Evolutionary conservation across 1,140 invertebrate genomes (phyloP).

Genomic region (Apis dorsata): DNA sequence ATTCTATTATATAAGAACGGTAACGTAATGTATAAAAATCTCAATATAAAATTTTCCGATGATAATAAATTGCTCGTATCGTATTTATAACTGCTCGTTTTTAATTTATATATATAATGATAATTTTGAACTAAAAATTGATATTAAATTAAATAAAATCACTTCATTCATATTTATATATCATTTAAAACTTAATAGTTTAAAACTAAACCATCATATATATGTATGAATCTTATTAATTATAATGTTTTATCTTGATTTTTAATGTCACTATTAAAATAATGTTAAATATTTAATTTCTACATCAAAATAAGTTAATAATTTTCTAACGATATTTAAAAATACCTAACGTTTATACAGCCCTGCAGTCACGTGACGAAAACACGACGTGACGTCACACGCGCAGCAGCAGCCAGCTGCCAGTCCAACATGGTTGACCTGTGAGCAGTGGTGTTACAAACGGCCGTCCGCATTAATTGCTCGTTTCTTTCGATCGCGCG

Average conservation of each 20-base stretch:
- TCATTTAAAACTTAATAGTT: not conserved
- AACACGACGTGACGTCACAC: constrained; percentile 76
- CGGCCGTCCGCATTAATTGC: constrained; percentile 69
- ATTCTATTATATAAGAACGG: too few species aligned
- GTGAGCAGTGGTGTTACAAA: constrained; percentile 74
- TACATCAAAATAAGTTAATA: not conserved
- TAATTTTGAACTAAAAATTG: too few species aligned
- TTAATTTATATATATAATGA: too few species aligned
- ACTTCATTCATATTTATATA: not conserved
- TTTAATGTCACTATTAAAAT: not conserved
- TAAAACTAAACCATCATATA: too few species aligned
- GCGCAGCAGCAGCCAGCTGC: constrained; percentile 74
- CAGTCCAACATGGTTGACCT: constrained; percentile 77
- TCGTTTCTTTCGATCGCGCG: constrained; percentile 66
- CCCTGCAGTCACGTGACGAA: constrained; percentile 76
- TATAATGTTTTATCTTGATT: not conserved
- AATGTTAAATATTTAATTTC: too few species aligned
- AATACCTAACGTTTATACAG: constrained; percentile 22
- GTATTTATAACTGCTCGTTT: too few species aligned
- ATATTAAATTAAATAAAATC: not conserved
- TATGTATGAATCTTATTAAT: not conserved
- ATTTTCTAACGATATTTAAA: not conserved
- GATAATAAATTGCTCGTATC: too few species aligned
- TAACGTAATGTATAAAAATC: too few species aligned
- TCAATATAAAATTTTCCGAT: not conserved